phyloP scores from a whole-genome alignment of 1,140 invertebrate genomes.

The Theocolax elegans region DNA sequence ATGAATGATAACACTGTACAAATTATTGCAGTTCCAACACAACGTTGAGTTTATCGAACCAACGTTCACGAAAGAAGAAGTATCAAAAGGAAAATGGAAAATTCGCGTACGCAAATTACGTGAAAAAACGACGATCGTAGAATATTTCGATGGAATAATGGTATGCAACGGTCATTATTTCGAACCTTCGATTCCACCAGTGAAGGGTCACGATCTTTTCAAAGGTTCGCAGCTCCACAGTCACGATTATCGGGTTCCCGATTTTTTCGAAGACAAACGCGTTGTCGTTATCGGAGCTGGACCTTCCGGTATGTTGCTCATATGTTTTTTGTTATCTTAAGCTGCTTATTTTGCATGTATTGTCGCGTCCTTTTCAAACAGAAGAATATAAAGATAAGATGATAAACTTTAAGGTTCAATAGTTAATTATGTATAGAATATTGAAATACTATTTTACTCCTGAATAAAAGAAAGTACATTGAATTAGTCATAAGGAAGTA shows the following conservation, averaged over 20 bases:
- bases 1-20: too few species aligned
- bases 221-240: conserved; percentile 81
- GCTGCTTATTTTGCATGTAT: too few species aligned
- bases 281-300: conserved; percentile 88
- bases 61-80: not conserved
- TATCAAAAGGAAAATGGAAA: conserved; percentile 66
- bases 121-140: conserved; percentile 65
- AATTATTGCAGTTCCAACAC: conserved; percentile 72
- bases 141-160: conserved; percentile 81
- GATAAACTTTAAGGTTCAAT: too few species aligned
- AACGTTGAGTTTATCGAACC: conserved; percentile 73
- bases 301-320: conserved; percentile 80
- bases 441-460: too few species aligned
- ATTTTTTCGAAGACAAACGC: conserved; percentile 73
- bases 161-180: conserved; percentile 89
- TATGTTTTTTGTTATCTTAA: too few species aligned
- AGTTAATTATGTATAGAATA: too few species aligned
- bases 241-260: conserved; percentile 84
- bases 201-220: conserved; percentile 76
- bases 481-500: too few species aligned
- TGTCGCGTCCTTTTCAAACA: too few species aligned
- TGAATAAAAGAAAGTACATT: too few species aligned
- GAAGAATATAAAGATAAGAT: too few species aligned
- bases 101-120: conserved; percentile 73
- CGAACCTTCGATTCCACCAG: conserved; percentile 71